Conservation (phyloP, 2,113 vertebrate species). For the Tyto alba region DNA sequence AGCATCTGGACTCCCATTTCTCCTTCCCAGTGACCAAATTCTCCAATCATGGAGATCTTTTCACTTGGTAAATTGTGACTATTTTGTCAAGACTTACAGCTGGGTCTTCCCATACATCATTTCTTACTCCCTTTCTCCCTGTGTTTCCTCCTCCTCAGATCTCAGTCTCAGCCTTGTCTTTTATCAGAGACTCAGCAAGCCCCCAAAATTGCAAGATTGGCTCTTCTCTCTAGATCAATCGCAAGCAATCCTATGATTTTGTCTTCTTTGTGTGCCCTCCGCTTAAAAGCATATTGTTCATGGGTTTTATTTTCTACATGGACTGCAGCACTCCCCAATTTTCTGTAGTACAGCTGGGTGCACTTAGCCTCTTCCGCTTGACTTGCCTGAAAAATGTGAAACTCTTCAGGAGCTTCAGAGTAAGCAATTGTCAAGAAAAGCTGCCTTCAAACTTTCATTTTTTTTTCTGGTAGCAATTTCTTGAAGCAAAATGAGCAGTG, state of each 20-base stretch:
- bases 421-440: conserved; percentile 7
- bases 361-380: conserved; percentile 22
- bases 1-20: neutral
- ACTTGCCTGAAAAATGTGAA: conserved; percentile 23
- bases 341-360: conserved; percentile 9
- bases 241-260: conserved; percentile 1
- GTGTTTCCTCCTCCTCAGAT: neutral
- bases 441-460: neutral
- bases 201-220: neutral
- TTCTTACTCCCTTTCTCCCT: neutral
- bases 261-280: neutral
- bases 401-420: conserved; percentile 10
- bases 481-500: neutral
- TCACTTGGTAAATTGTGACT: neutral
- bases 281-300: neutral
- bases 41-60: neutral
- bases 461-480: neutral
- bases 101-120: neutral
- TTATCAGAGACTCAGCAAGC: conserved; percentile 28
- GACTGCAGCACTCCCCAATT: neutral
- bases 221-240: neutral
- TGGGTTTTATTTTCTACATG: conserved; percentile 1
- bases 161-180: neutral
- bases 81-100: neutral
- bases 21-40: neutral